Base-by-base conservation (phyloP, 2,113 vertebrate genomes). In the Macquaria australasica region DNA sequence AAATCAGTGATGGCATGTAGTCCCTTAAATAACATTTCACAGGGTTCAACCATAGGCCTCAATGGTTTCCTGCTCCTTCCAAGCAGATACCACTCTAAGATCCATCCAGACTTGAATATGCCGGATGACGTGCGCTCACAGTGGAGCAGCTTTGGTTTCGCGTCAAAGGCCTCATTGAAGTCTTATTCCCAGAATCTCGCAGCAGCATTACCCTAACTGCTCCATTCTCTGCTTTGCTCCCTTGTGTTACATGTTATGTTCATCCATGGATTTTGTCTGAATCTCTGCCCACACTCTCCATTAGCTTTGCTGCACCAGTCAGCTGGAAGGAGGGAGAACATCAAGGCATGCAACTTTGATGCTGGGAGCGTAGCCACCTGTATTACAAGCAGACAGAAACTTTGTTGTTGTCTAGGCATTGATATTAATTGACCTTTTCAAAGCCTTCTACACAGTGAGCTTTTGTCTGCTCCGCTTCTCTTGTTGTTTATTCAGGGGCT, bases 361-460 rank as follows among this genome's bases (percentile, higher is more conserved):
- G 82, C 84, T 25, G 64, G 14, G 41, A 88, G 77, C 43, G 0
- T 83, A 72, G 74, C 82, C 85, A 92, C 90, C 84, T 91, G 89
- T 90, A 84, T 71, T 72, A 87, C 88, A 89, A 85, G 80, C 87
- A 82, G 80, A 84, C 37, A 81, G 69, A 68, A 87, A 88, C 80
- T 92, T 85, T 92, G 82, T 92, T 92, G 93, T 88, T 90, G 90
- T 90, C 77, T 56, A 37, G 69, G 74, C 81, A 74, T 84, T 86
- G 87, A 88, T 90, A 90, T 92, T 92, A 92, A 91, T 91, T 93
- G 90, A 93, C 93, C 91, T 94, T 94, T 91, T 90, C 84, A 77
- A 80, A 90, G 62, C 50, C 77, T 63, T 75, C 77, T 59, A 79
- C 90, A 87, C 68, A 81, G 71, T 21, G 37, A 77, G 83, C 71